A percentile compares a stretch with the other conserved stretches of the same genome.
These are phyloP conservation scores for Iguana delicatissima DNA, from an alignment of 2,797 vertebrate species.

Conservation along the genomic window DNA sequence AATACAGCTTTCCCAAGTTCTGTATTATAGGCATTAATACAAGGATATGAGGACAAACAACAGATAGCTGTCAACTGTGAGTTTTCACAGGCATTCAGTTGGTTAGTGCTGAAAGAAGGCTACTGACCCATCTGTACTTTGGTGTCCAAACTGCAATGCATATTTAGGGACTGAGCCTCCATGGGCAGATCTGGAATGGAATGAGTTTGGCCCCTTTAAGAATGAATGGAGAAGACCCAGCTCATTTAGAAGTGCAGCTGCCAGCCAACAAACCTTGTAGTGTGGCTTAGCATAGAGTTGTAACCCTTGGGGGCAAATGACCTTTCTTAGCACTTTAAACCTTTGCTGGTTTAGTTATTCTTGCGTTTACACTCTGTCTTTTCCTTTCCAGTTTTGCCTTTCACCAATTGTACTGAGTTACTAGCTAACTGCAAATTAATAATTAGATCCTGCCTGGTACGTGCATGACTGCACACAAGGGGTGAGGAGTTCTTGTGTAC, in stretches of 20 bases:
- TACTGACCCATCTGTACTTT: not conserved
- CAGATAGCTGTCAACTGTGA: not conserved
- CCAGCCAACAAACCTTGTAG: slow-evolving; percentile 46
- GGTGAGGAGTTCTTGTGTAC: slow-evolving; percentile 58
- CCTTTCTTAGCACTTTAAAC: slow-evolving; percentile 72
- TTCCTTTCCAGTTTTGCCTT: slow-evolving; percentile 63
- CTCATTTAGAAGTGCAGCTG: slow-evolving; percentile 9
- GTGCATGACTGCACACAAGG: slow-evolving; percentile 62
- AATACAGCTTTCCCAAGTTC: not conserved
- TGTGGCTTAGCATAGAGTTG: slow-evolving; percentile 39
- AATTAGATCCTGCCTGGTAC: slow-evolving; percentile 71
- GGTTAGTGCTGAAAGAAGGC: not conserved
- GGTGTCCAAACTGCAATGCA: not conserved
- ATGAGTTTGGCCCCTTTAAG: slow-evolving; percentile 71
- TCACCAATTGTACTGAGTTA: not conserved
- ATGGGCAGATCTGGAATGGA: slow-evolving; percentile 9
- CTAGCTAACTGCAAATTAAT: slow-evolving; percentile 66
- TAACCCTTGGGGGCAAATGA: slow-evolving; percentile 57
- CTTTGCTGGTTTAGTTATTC: slow-evolving; percentile 58
- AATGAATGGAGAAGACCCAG: slow-evolving; percentile 44
- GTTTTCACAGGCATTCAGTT: not conserved
- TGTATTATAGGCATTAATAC: not conserved
- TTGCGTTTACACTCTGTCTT: slow-evolving; percentile 48
- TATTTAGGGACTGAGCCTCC: not conserved
- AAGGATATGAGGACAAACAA: not conserved